Evolutionary conservation across 2,888 invertebrate species (phyloP).

Genomic region (Patella pellucida): DNA sequence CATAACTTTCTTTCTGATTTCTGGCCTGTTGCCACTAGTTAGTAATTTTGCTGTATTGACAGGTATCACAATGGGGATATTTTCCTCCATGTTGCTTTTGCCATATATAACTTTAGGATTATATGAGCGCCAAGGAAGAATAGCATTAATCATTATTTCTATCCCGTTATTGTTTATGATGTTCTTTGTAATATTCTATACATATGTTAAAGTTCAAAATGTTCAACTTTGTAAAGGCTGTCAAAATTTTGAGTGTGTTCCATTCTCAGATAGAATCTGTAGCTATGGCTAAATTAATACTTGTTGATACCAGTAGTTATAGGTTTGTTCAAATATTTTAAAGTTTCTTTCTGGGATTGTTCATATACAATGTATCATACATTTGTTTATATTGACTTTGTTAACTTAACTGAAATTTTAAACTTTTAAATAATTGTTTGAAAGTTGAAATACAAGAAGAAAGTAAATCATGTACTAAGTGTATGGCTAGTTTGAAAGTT

Average conservation of each 20-base stretch:
- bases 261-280: conserved; percentile 50
- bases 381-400: too few relatives aligned
- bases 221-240: conserved; percentile 40
- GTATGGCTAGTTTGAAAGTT: too few relatives aligned
- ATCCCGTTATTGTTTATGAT: conserved; percentile 33
- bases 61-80: conserved; percentile 50
- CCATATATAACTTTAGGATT: conserved; percentile 58
- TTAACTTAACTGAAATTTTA: too few relatives aligned
- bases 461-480: too few relatives aligned
- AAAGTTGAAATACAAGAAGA: too few relatives aligned
- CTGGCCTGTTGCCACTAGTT: conserved; percentile 53
- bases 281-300: not conserved
- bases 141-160: conserved; percentile 37
- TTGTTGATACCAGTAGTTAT: too few relatives aligned
- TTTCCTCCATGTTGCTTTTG: conserved; percentile 49
- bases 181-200: conserved; percentile 37
- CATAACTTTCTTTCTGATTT: conserved; percentile 37
- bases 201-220: conserved; percentile 46
- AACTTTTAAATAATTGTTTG: too few relatives aligned
- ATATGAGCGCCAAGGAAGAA: conserved; percentile 37
- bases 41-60: conserved; percentile 47
- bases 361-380: too few relatives aligned
- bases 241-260: conserved; percentile 48
- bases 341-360: too few relatives aligned
- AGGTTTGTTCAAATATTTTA: too few relatives aligned